Percentiles rank a stretch among this genome's conserved stretches.
Conservation (phyloP, 53 echinoderm and acorn worm genomes). For the Echinarachnius parma region DNA sequence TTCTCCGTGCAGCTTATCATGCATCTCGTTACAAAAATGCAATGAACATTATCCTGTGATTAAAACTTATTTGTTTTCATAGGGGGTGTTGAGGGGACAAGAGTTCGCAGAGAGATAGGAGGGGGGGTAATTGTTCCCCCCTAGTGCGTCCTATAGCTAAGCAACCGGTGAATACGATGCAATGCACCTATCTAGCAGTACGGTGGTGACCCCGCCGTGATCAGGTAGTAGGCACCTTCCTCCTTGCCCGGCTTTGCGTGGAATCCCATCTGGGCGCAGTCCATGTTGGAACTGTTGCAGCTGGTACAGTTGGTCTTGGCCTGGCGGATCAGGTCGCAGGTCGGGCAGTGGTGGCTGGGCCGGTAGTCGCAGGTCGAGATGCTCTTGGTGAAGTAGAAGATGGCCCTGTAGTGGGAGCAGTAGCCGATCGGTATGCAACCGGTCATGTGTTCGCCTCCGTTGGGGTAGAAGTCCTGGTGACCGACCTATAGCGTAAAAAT, state of each 20-base stretch:
- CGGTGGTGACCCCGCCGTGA: slow-evolving; percentile 36
- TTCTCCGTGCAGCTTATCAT: no score
- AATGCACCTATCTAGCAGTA: slow-evolving; percentile 52
- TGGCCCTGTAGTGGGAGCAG: slow-evolving; percentile 58
- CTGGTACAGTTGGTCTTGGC: slow-evolving; percentile 2
- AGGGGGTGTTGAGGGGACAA: no score
- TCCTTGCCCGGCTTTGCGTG: slow-evolving; percentile 22
- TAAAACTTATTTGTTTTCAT: no score
- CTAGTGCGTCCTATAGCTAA: no score
- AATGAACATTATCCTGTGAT: no score
- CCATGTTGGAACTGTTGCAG: slow-evolving; percentile 33
- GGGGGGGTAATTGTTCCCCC: no score
- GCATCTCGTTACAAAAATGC: no score
- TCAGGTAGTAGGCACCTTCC: slow-evolving; percentile 53
- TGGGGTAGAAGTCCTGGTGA: slow-evolving; percentile 83
- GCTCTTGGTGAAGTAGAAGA: slow-evolving; percentile 58
- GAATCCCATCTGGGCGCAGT: slow-evolving; percentile 61
- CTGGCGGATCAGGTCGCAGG: neutral
- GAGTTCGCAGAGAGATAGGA: no score
- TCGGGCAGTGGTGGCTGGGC: slow-evolving; percentile 12
- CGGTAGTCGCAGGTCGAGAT: slow-evolving; percentile 31
- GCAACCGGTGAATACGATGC: no score
- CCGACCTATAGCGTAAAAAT: slow-evolving; percentile 54
- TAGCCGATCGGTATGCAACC: slow-evolving; percentile 49
- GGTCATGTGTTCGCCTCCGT: slow-evolving; percentile 77